A percentile compares a stretch with the other conserved stretches of the same genome.
Evolutionary conservation across 2,113 vertebrate genomes (phyloP).

Genomic region (Notothenia coriiceps): DNA sequence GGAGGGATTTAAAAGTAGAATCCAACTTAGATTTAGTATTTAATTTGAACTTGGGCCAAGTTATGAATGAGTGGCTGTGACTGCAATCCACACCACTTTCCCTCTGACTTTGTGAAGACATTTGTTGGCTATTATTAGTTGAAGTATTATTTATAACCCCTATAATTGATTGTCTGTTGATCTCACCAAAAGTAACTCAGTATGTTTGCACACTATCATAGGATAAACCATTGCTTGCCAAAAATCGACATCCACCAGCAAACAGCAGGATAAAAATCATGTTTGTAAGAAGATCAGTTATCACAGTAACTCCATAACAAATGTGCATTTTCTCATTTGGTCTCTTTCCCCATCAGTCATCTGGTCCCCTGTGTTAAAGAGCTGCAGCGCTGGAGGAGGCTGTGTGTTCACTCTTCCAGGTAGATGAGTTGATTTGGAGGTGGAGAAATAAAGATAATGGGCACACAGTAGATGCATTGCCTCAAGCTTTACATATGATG

Average conservation of each 20-base stretch:
- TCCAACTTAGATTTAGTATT: not conserved
- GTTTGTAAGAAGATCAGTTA: not conserved
- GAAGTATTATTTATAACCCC: not conserved
- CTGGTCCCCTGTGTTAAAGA: conserved; percentile 35
- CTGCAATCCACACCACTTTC: too few species aligned
- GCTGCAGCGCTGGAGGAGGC: conserved; percentile 63
- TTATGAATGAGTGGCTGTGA: not conserved
- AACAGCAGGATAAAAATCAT: too few species aligned
- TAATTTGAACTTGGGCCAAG: not conserved
- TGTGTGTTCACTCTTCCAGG: conserved; percentile 78
- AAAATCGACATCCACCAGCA: too few species aligned
- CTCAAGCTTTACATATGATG: conserved; percentile 76
- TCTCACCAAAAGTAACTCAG: not conserved
- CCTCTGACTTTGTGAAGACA: not conserved
- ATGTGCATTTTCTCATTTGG: not conserved
- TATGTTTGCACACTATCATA: conserved; percentile 7
- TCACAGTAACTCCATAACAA: not conserved
- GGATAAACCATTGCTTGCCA: not conserved
- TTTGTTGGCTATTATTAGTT: not conserved
- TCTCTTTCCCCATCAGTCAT: conserved; percentile 15
- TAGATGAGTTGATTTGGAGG: conserved; percentile 69
- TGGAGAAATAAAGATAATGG: conserved; percentile 71
- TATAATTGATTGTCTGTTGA: not conserved
- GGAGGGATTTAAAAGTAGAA: conserved; percentile 10
- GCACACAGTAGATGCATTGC: conserved; percentile 64